A percentile compares a stretch with the other conserved stretches of the same genome.
Evolutionary conservation across 2,888 invertebrate species (phyloP).

Genomic region (Boloria selene): DNA sequence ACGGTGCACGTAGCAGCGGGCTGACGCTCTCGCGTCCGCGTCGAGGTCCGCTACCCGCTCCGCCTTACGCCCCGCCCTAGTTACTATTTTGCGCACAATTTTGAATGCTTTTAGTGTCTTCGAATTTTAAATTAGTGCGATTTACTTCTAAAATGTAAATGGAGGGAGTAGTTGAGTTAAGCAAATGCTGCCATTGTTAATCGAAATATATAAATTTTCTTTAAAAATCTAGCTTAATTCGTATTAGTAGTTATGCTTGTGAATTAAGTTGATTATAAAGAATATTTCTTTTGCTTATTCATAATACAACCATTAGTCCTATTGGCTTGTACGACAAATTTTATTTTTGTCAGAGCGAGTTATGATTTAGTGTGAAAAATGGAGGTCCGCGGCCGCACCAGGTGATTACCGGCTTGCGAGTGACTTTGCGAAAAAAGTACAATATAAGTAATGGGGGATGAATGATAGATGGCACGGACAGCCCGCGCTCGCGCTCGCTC

Average conservation of each 20-base stretch:
- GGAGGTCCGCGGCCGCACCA: constrained; percentile 76
- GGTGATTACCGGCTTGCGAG: constrained; percentile 82
- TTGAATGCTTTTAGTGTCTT: constrained; percentile 38
- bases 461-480: constrained; percentile 77
- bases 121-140: constrained; percentile 38
- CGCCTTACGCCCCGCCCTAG: constrained; percentile 28
- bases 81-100: constrained; percentile 36
- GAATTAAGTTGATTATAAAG: constrained; percentile 21
- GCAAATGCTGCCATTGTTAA: constrained; percentile 11
- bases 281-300: constrained; percentile 61
- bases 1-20: constrained; percentile 75
- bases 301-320: constrained; percentile 75
- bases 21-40: constrained; percentile 45
- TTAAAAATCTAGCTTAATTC: constrained; percentile 7
- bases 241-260: constrained; percentile 14
- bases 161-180: constrained; percentile 19
- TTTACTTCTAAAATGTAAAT: constrained; percentile 35
- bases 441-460: constrained; percentile 83
- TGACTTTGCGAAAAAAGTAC: constrained; percentile 82
- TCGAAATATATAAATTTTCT: background rate
- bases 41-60: constrained; percentile 34
- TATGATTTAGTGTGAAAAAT: constrained; percentile 82
- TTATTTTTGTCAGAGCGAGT: constrained; percentile 79
- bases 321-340: constrained; percentile 81
- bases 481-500: constrained; percentile 53